Percentiles rank a stretch among this genome's conserved stretches.
phyloP scores from a whole-genome alignment of 2,113 vertebrate species.

The Galbula dea region DNA sequence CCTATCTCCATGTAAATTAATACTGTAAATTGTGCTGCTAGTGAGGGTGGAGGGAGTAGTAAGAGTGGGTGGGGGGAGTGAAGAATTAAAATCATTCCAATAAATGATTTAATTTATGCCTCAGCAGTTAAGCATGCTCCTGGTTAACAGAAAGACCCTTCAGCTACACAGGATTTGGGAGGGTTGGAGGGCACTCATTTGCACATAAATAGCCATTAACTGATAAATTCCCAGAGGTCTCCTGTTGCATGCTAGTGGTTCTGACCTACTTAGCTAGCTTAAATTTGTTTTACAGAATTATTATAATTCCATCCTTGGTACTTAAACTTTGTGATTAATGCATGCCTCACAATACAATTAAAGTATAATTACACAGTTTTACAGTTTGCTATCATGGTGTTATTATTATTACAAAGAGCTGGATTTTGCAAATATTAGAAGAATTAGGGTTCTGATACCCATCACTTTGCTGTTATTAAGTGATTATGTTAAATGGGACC shows the following conservation, averaged over 20 bases:
- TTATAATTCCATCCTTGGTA: constrained; percentile 89
- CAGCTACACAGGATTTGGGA: constrained; percentile 84
- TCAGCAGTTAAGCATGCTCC: constrained; percentile 82
- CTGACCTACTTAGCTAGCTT: constrained; percentile 94
- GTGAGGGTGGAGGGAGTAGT: constrained; percentile 43
- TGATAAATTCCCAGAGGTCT: constrained; percentile 86
- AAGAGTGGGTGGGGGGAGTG: constrained; percentile 44
- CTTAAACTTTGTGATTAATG: constrained; percentile 95
- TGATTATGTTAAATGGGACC: constrained; percentile 79
- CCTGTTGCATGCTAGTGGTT: constrained; percentile 84
- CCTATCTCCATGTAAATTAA: constrained; percentile 66
- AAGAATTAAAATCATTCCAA: constrained; percentile 80
- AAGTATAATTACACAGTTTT: constrained; percentile 91
- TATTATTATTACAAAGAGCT: constrained; percentile 86
- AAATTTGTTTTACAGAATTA: constrained; percentile 93
- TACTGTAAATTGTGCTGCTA: constrained; percentile 68
- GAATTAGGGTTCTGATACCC: constrained; percentile 86
- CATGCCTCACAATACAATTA: constrained; percentile 94
- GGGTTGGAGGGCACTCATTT: constrained; percentile 94
- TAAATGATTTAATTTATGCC: constrained; percentile 85
- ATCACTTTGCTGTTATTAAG: constrained; percentile 78
- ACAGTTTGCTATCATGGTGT: constrained; percentile 85
- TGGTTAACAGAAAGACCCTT: constrained; percentile 91
- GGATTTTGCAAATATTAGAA: constrained; percentile 91
- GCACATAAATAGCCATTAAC: constrained; percentile 96